Evolutionary conservation across 1,140 invertebrate species (phyloP), one percentile per base, ranked within the genome.

Genomic region (Drosophila mayri): DNA sequence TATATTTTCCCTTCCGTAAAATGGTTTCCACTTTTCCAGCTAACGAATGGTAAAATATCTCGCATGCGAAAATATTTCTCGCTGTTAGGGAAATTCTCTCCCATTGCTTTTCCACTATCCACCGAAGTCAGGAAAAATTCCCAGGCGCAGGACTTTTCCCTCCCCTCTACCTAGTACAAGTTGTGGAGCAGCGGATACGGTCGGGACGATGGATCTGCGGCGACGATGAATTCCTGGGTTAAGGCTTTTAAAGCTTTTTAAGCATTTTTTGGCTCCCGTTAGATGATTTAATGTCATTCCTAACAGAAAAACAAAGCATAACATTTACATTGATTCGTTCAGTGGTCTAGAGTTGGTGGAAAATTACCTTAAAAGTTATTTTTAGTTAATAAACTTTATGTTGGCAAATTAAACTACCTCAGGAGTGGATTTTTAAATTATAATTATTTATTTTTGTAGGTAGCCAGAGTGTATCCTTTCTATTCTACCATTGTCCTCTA

Each of bases 51-150:
- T 22, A 46, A 50, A 28, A 41, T 57, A 58, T 84, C 1, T 84
- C 28, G 81, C 81, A 85, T 85, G 81, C 81, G 77, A 85, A 25
- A 74, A 66, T 58, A 30, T 37, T 9, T 46, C 44, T 50, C 44
- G n/a, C 61, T 30, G 2, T 12, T 0, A 25, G 74, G 82, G 82
- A 81, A 86, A 86, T 85, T 86, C 49, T 85, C 81, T 84, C 81
- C 38, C 5, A 4, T 16, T 25, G 32, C 30, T n/a, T 35, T 54
- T 59, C 12, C 30, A 20, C n/a, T 32, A 40, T 12, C n/a, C 32
- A 40, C 4, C 46, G 41, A 5, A 25, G 8, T 8, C 22, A 41
- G 32, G 46, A 37, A 66, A 68, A 83, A 73, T 55, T 65, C 68
- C 66, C 55, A 67, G 35, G 47, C 77, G 74, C 72, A 66, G 60